A percentile compares a stretch with the other conserved stretches of the same genome.
These are phyloP conservation scores for Microtus ochrogaster DNA, from an alignment of 2,113 vertebrate genomes.

Conservation along the genomic window DNA sequence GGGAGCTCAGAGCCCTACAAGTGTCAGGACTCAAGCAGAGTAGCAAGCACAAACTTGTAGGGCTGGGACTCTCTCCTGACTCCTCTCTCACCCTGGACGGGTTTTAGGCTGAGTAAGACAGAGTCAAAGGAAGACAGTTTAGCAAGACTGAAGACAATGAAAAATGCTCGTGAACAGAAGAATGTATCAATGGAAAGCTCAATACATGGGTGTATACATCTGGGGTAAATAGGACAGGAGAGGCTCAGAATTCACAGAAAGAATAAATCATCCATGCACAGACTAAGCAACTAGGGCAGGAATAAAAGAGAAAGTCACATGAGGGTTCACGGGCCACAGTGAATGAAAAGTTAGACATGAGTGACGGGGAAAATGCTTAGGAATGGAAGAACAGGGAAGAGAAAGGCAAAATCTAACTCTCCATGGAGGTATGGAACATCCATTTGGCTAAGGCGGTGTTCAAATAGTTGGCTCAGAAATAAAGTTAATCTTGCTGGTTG, in stretches of 20 bases:
- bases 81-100: background rate
- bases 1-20: background rate
- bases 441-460: background rate
- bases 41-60: background rate
- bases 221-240: background rate
- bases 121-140: background rate
- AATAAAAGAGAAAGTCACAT: background rate
- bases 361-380: background rate
- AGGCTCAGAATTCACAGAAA: background rate
- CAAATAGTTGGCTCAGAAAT: background rate
- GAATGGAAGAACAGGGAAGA: background rate
- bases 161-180: background rate
- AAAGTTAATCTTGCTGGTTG: background rate
- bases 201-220: background rate
- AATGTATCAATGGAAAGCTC: background rate
- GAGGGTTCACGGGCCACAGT: background rate
- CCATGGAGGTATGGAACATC: background rate
- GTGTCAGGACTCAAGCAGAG: background rate
- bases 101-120: background rate
- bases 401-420: background rate
- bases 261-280: background rate
- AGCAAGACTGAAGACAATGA: background rate
- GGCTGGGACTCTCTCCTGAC: background rate
- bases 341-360: background rate
- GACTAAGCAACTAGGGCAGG: background rate